These are phyloP conservation scores for Mechanitis messenoides DNA, from an alignment of 2,888 invertebrate species.

Conservation along the genomic window DNA sequence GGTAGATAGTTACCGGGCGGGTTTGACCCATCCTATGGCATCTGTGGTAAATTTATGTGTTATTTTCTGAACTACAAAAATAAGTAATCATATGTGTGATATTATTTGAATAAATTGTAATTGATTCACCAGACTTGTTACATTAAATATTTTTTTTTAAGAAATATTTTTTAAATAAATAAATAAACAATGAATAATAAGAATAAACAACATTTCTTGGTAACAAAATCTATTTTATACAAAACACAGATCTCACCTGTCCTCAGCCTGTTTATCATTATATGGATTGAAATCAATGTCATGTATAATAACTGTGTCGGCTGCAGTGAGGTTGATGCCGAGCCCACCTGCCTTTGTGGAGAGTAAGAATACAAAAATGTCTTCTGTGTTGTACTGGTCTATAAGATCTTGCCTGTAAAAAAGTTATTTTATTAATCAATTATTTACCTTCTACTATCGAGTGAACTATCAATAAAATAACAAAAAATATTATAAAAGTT, in stretches of 20 bases:
- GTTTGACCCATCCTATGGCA: conserved; percentile 87
- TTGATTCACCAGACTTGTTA: too few species aligned
- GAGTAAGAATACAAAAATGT: conserved; percentile 92
- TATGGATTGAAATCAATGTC: conserved; percentile 99
- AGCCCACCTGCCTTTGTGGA: conserved; percentile 97
- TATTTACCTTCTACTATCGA: too few species aligned
- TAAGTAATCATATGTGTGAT: too few species aligned
- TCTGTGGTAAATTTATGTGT: conserved; percentile 43
- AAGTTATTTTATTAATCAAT: background rate
- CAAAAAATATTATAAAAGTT: too few species aligned
- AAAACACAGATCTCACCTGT: conserved; percentile 70
- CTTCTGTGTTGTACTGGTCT: conserved; percentile 89
- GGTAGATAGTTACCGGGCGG: conserved; percentile 89
- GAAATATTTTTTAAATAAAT: too few species aligned
- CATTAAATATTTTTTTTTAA: too few species aligned
- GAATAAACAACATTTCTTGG: background rate
- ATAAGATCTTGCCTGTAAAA: conserved; percentile 88
- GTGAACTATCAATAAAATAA: too few species aligned
- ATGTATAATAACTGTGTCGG: conserved; percentile 96
- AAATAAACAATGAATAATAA: too few species aligned
- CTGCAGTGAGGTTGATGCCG: conserved; percentile 94
- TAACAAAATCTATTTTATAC: background rate
- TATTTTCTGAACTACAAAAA: too few species aligned
- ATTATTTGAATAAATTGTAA: too few species aligned
- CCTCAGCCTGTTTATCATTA: conserved; percentile 98